These are phyloP conservation scores for Cosmia pyralina DNA, from an alignment of 2,888 invertebrate species.

Conservation along the genomic window DNA sequence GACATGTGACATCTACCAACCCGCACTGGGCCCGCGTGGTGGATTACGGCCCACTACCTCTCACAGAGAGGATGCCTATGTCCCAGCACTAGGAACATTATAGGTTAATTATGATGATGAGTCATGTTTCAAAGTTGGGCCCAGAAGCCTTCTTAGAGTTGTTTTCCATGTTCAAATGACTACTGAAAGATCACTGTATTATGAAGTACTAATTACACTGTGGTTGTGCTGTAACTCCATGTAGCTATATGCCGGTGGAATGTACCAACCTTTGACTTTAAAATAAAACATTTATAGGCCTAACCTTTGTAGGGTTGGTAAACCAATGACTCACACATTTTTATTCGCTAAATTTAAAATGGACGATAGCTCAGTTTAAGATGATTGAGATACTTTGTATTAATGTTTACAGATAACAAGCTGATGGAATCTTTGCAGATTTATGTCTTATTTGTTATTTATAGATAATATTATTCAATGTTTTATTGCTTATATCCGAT, in stretches of 20 bases:
- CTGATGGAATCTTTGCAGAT: conserved; percentile 25
- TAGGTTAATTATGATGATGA: too few relatives aligned
- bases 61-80: too few relatives aligned
- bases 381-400: conserved; percentile 22
- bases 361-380: not conserved
- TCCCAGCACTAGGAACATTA: too few relatives aligned
- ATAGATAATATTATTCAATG: not conserved
- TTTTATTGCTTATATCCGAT: conserved; percentile 4
- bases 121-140: not conserved
- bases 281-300: conserved; percentile 21
- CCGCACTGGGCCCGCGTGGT: too few relatives aligned
- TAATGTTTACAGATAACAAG: conserved; percentile 19
- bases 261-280: conserved; percentile 22
- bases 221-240: conserved; percentile 7
- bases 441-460: not conserved
- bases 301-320: not conserved
- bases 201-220: conserved; percentile 4
- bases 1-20: too few relatives aligned
- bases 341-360: conserved; percentile 15
- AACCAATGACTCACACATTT: conserved; percentile 24
- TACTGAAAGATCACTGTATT: not conserved
- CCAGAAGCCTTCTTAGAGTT: not conserved
- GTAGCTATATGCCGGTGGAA: not conserved
- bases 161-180: not conserved
- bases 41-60: too few relatives aligned